Evolutionary conservation across 1,140 invertebrate genomes (phyloP).

Genomic region (Magallana ariakensis): DNA sequence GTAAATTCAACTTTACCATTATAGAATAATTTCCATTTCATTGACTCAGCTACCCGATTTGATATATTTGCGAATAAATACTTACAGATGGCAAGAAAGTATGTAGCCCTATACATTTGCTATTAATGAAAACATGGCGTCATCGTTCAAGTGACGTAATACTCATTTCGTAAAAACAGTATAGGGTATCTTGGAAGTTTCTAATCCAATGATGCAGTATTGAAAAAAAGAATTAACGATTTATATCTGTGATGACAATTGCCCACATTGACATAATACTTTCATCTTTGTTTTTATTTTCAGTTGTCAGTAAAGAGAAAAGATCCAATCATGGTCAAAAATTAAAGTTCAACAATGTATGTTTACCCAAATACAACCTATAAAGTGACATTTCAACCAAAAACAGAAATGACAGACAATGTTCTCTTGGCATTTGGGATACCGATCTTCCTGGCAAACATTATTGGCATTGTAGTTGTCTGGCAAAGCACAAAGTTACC

Average conservation of each 20-base stretch:
- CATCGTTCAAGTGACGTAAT: neutral
- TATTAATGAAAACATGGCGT: neutral
- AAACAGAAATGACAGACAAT: neutral
- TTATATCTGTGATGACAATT: too few relatives aligned
- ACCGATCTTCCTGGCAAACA: neutral
- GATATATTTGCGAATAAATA: neutral
- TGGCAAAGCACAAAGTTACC: constrained; percentile 15
- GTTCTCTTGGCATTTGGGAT: neutral
- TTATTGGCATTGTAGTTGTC: neutral
- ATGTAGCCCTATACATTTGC: neutral
- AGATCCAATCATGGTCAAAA: too few relatives aligned
- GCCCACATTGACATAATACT: too few relatives aligned
- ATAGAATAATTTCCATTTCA: neutral
- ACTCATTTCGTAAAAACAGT: too few relatives aligned
- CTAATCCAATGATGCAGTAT: too few relatives aligned
- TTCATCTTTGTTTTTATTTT: too few relatives aligned
- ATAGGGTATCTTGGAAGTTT: too few relatives aligned
- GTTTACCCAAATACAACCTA: neutral
- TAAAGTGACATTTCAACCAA: neutral
- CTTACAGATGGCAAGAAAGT: neutral
- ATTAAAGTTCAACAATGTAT: neutral
- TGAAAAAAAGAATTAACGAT: too few relatives aligned
- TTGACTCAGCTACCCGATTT: neutral
- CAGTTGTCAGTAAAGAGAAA: too few relatives aligned
- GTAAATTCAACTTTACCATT: neutral